Percentiles rank a stretch among this genome's conserved stretches.
phyloP scores from a whole-genome alignment of 2,113 vertebrate genomes.

The Zosterops japonicus region DNA sequence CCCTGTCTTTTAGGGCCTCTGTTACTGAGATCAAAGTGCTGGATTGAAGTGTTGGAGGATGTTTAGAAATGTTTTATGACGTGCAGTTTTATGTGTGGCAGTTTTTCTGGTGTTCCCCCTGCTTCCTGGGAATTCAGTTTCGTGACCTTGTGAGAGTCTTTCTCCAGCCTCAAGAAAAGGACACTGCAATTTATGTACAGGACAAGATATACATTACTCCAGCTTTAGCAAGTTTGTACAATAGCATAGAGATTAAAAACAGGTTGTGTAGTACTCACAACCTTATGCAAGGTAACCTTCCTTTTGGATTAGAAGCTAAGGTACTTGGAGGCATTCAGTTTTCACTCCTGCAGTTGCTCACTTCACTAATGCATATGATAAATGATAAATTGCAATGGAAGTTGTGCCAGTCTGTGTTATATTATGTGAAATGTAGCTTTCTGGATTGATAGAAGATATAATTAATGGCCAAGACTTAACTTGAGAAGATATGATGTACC shows the following conservation, averaged over 20 bases:
- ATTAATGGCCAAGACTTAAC: not conserved
- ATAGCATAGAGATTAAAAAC: not conserved
- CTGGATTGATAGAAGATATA: not conserved
- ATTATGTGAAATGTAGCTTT: not conserved
- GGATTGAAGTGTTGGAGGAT: not conserved
- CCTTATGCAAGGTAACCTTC: not conserved
- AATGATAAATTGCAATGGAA: not conserved
- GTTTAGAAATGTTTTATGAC: not conserved
- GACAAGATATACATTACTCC: not conserved
- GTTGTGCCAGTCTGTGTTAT: not conserved
- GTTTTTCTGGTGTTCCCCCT: not conserved
- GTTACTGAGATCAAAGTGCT: not conserved
- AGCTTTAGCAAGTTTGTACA: not conserved
- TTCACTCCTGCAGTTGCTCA: not conserved
- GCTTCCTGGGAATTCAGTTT: not conserved
- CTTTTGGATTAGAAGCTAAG: not conserved
- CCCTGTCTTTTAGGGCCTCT: not conserved
- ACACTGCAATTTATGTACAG: not conserved
- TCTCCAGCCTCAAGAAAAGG: not conserved
- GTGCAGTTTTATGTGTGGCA: accelerated
- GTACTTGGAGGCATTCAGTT: not conserved
- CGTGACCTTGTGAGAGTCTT: not conserved
- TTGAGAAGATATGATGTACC: not conserved
- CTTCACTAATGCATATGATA: not conserved
- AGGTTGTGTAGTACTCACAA: not conserved